Evolutionary conservation across 2,888 invertebrate species (phyloP).

Genomic region (Urechis unicinctus): DNA sequence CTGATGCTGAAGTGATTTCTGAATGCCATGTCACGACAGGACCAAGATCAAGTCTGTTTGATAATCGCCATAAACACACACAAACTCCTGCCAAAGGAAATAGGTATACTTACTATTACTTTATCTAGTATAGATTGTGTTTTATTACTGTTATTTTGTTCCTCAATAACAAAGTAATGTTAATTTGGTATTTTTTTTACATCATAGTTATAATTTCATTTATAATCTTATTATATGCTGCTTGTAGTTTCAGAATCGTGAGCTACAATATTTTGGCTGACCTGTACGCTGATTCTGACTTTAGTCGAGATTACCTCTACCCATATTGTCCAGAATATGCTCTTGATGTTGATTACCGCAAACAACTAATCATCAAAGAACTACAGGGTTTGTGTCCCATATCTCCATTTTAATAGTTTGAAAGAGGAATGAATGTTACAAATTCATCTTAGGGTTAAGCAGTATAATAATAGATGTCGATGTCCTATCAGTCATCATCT

Average conservation of each 20-base stretch:
- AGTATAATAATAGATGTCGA: too few relatives aligned
- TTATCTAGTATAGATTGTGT: not conserved
- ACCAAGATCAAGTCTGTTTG: constrained; percentile 75
- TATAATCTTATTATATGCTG: not conserved
- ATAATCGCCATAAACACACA: constrained; percentile 70
- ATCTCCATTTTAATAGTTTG: too few relatives aligned
- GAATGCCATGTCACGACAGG: too few relatives aligned
- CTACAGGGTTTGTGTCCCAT: constrained; percentile 58
- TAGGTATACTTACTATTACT: constrained; percentile 54
- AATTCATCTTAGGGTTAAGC: too few relatives aligned
- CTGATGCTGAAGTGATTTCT: too few relatives aligned
- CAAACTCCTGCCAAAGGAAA: constrained; percentile 55
- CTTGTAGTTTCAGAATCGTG: constrained; percentile 64
- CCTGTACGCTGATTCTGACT: constrained; percentile 80
- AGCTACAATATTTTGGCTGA: constrained; percentile 89
- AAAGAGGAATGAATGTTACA: too few relatives aligned
- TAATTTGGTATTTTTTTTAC: not conserved
- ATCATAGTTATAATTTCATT: not conserved
- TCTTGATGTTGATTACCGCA: constrained; percentile 76
- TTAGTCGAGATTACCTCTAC: constrained; percentile 66
- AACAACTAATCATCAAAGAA: constrained; percentile 78
- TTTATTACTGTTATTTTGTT: not conserved
- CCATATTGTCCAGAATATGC: constrained; percentile 80
- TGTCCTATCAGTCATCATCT: not conserved
- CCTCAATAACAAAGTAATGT: not conserved